A percentile compares a stretch with the other conserved stretches of the same genome.
These are phyloP conservation scores for Etia nguti DNA, from an alignment of 2,113 vertebrate species.

Conservation along the genomic window DNA sequence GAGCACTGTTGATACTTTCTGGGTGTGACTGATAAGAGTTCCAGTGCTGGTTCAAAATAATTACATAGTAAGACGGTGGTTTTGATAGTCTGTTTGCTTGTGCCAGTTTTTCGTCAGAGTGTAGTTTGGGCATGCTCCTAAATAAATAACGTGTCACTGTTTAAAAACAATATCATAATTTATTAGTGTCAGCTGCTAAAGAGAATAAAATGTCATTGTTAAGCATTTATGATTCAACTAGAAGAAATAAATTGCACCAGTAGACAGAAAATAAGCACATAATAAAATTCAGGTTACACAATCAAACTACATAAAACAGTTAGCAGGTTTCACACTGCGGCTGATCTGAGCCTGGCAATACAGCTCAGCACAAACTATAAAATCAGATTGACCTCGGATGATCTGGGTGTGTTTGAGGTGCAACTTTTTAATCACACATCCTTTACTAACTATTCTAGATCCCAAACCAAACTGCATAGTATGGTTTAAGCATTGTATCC, in stretches of 20 bases:
- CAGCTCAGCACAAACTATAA: neutral
- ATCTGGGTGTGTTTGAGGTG: neutral
- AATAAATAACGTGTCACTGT: slow-evolving; percentile 29
- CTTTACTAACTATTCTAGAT: neutral
- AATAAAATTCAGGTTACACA: neutral
- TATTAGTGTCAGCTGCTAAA: slow-evolving; percentile 46
- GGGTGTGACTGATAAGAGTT: neutral
- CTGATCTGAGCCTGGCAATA: neutral
- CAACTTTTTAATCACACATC: neutral
- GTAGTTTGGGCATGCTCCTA: neutral
- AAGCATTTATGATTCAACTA: neutral
- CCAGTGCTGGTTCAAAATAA: neutral
- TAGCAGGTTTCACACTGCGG: neutral
- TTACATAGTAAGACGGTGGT: neutral
- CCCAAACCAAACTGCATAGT: neutral
- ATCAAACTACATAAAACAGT: neutral
- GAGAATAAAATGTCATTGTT: slow-evolving; percentile 22
- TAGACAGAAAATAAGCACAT: neutral
- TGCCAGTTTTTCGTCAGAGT: too few relatives aligned
- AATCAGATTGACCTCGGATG: neutral
- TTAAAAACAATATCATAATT: slow-evolving; percentile 39
- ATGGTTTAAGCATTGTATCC: neutral
- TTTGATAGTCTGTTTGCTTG: neutral
- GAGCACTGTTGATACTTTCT: neutral
- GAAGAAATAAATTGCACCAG: neutral